Evolutionary conservation across 2,888 invertebrate genomes (phyloP).

Genomic region (Aleiodes testaceus): DNA sequence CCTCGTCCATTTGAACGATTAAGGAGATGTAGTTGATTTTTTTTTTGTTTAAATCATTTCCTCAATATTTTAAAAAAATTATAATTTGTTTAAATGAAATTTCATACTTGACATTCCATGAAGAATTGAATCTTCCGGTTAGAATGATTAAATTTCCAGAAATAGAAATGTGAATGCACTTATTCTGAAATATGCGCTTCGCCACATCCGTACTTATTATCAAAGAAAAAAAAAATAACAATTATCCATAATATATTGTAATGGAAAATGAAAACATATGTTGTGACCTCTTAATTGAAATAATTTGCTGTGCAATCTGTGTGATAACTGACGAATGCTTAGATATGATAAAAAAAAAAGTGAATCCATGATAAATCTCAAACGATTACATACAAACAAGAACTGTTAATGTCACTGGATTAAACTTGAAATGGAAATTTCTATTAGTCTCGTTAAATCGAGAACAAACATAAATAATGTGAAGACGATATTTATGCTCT

Average conservation of each 20-base stretch:
- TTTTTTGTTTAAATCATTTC: too few species aligned
- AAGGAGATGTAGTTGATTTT: constrained; percentile 12
- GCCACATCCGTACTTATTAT: constrained; percentile 18
- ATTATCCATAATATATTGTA: not conserved
- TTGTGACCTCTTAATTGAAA: constrained; percentile 15
- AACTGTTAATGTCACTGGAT: not conserved
- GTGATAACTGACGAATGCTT: constrained; percentile 31
- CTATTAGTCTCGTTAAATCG: not conserved
- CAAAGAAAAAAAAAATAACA: not conserved
- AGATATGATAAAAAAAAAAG: not conserved
- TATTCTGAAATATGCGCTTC: not conserved
- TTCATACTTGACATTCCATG: constrained; percentile 42
- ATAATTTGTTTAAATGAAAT: not conserved
- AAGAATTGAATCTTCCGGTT: constrained; percentile 34
- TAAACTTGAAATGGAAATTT: too few species aligned
- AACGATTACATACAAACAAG: too few species aligned
- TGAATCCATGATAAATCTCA: too few species aligned
- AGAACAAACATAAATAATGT: not conserved
- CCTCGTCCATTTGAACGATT: not conserved
- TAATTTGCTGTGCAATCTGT: constrained; percentile 35
- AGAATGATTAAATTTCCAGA: not conserved
- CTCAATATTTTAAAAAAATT: constrained; percentile 1
- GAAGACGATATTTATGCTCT: not conserved
- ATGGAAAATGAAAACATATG: not conserved
- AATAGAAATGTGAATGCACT: not conserved